Percentiles rank a stretch among this genome's conserved stretches.
These are phyloP conservation scores for Euphonia xanthogaster DNA, from an alignment of 2,797 vertebrate species.

Conservation along the genomic window DNA sequence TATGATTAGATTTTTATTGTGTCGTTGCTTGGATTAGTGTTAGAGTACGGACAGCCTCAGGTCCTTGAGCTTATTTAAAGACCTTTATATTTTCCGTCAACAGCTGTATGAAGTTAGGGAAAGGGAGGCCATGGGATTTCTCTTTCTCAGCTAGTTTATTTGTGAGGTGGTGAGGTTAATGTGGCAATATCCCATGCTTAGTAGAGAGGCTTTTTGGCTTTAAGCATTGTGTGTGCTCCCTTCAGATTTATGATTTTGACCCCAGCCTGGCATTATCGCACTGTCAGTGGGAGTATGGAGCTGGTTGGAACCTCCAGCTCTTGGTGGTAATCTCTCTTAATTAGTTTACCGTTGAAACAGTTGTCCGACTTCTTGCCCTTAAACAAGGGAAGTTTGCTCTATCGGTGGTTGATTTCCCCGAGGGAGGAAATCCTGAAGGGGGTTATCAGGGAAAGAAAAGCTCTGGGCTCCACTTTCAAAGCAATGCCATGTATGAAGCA, in stretches of 20 bases:
- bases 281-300: constrained; percentile 50
- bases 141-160: constrained; percentile 65
- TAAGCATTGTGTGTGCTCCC: constrained; percentile 47
- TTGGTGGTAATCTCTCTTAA: constrained; percentile 57
- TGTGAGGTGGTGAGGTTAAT: constrained; percentile 69
- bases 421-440: constrained; percentile 47
- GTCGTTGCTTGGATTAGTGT: constrained; percentile 3
- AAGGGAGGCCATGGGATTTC: constrained; percentile 43
- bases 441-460: constrained; percentile 51
- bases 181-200: constrained; percentile 65
- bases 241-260: constrained; percentile 68
- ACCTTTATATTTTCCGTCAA: constrained; percentile 29
- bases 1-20: constrained; percentile 33
- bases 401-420: constrained; percentile 26
- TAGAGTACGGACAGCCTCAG: not conserved
- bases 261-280: constrained; percentile 49
- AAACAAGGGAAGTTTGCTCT: constrained; percentile 42
- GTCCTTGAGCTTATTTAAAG: constrained; percentile 22
- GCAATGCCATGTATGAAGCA: constrained; percentile 36
- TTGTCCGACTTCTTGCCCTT: constrained; percentile 34
- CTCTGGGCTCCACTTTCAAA: constrained; percentile 38
- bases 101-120: constrained; percentile 60
- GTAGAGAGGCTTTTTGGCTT: constrained; percentile 52
- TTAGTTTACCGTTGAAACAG: constrained; percentile 61
- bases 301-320: constrained; percentile 47